Percentiles rank a stretch among this genome's conserved stretches.
Conservation (phyloP, 2,888 invertebrate species). For the Agrochola circellaris region DNA sequence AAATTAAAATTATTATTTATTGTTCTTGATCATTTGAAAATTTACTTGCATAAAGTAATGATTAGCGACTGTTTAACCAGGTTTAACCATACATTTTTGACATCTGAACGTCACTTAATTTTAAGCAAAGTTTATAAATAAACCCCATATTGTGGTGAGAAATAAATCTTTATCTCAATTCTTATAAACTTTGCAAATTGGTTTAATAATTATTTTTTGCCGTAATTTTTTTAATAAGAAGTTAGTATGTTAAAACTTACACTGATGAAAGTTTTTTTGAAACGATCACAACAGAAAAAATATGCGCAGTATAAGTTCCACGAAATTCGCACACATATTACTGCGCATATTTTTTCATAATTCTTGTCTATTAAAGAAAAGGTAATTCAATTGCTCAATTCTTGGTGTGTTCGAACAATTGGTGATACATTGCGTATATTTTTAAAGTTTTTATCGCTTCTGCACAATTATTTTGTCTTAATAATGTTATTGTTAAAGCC, state of each 20-base stretch:
- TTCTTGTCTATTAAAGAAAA: constrained; percentile 1
- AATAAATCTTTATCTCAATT: no score
- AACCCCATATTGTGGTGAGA: no score
- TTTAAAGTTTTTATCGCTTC: neutral
- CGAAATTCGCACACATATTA: neutral
- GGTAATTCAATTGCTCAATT: constrained; percentile 1
- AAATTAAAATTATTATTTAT: no score
- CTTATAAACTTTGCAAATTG: neutral
- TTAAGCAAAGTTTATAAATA: no score
- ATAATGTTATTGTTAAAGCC: constrained; percentile 18
- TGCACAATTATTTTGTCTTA: neutral
- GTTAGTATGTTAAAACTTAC: neutral
- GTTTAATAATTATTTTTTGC: neutral
- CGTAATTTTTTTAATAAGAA: neutral
- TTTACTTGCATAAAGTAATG: no score
- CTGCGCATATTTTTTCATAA: neutral
- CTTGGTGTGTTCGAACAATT: neutral
- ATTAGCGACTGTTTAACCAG: no score
- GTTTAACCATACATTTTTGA: no score
- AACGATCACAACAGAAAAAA: neutral
- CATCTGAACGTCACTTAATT: no score
- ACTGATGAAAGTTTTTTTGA: neutral
- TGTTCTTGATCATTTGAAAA: no score
- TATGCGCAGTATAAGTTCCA: neutral
- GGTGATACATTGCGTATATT: neutral